A percentile compares a stretch with the other conserved stretches of the same genome.
Evolutionary conservation across 2,113 vertebrate genomes (phyloP).

Genomic region (Benitochromis conjunctus): DNA sequence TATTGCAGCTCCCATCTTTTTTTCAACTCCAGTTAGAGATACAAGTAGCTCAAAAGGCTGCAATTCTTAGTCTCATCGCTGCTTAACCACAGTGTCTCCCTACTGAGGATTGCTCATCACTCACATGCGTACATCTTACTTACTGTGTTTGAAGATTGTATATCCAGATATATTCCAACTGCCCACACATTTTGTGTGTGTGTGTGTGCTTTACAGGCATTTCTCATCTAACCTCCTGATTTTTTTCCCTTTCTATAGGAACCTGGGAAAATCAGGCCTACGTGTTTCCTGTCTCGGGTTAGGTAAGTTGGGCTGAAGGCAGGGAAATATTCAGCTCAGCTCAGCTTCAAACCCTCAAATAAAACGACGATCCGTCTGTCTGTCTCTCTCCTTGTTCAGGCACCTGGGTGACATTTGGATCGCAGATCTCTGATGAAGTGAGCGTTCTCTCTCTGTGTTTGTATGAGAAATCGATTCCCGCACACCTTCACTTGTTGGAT

Average conservation of each 20-base stretch:
- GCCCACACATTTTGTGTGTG: not conserved
- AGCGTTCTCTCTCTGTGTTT: slow-evolving; percentile 30
- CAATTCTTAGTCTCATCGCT: not conserved
- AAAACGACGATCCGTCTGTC: not conserved
- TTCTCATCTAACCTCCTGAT: not conserved
- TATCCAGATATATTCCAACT: not conserved
- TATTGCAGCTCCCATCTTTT: not conserved
- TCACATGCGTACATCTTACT: not conserved
- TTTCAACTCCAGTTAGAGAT: not conserved
- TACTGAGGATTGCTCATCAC: not conserved
- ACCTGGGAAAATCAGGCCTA: slow-evolving; percentile 76
- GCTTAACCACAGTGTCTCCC: not conserved
- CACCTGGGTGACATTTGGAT: slow-evolving; percentile 92
- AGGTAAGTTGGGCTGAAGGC: slow-evolving; percentile 56
- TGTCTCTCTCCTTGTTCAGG: slow-evolving; percentile 64
- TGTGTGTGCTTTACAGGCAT: not conserved
- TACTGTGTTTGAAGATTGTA: not conserved
- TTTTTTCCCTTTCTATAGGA: slow-evolving; percentile 43
- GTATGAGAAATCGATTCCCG: not conserved
- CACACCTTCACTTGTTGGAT: not conserved
- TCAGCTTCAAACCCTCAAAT: not conserved
- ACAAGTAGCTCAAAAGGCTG: not conserved
- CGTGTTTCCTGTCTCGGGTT: slow-evolving; percentile 78
- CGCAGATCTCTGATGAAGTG: slow-evolving; percentile 92
- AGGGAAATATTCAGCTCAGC: not conserved